Evolutionary conservation across 2,888 invertebrate genomes (phyloP).

Genomic region (Drosophila yooni): DNA sequence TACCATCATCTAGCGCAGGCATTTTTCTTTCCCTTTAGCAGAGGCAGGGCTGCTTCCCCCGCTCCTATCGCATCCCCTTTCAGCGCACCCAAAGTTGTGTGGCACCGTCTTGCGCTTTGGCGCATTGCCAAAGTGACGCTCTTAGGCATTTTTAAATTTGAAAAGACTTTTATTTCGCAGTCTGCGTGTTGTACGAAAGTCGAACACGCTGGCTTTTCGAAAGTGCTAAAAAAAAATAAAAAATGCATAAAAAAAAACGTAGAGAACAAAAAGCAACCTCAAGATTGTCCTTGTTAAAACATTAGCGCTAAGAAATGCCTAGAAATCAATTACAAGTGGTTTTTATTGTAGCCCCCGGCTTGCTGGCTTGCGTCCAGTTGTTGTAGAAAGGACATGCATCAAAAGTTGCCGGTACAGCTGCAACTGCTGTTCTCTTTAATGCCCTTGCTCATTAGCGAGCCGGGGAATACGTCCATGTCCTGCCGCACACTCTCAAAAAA

Average conservation of each 20-base stretch:
- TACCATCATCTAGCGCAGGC: conserved; percentile 13
- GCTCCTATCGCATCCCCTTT: conserved; percentile 41
- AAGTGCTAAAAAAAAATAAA: conserved; percentile 39
- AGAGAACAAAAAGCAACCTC: conserved; percentile 7
- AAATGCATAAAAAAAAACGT: not conserved
- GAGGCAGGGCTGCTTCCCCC: conserved; percentile 22
- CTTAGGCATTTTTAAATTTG: conserved; percentile 76
- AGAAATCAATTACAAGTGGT: conserved; percentile 69
- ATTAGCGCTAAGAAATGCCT: conserved; percentile 61
- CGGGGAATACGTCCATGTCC: conserved; percentile 43
- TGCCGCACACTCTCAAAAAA: conserved; percentile 23
- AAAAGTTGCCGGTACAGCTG: conserved; percentile 45
- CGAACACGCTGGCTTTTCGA: conserved; percentile 22
- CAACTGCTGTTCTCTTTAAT: conserved; percentile 63
- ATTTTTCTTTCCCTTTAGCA: conserved; percentile 65
- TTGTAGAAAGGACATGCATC: conserved; percentile 44
- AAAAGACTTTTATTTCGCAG: conserved; percentile 64
- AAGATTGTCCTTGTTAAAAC: conserved; percentile 56
- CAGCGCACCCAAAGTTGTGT: conserved; percentile 54
- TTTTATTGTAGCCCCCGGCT: conserved; percentile 13
- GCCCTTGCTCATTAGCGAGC: conserved; percentile 68
- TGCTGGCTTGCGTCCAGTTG: conserved; percentile 2
- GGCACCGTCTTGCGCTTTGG: conserved; percentile 55
- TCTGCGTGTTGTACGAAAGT: conserved; percentile 32
- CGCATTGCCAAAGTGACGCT: conserved; percentile 73